These are phyloP conservation scores for Corythornis madagascariensis DNA, from an alignment of 2,113 vertebrate genomes.

Conservation along the genomic window DNA sequence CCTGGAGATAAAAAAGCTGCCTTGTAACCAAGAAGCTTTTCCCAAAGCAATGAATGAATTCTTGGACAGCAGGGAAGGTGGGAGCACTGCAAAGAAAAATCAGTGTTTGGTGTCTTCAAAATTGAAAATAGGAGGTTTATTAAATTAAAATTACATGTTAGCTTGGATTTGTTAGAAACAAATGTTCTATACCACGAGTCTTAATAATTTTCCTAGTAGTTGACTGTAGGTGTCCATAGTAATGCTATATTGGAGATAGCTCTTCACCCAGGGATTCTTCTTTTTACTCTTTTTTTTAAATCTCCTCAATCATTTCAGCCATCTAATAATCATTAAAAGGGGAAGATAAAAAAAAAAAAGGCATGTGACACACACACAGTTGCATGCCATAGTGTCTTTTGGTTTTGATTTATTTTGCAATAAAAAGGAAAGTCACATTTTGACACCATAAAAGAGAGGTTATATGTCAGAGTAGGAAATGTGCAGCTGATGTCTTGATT, in stretches of 20 bases:
- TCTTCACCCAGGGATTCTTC: background rate
- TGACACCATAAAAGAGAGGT: background rate
- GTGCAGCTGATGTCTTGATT: background rate
- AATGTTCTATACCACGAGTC: accelerated
- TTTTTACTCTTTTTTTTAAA: background rate
- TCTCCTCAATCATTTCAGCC: background rate
- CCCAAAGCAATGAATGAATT: background rate
- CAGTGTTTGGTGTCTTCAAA: background rate
- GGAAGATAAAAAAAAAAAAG: background rate
- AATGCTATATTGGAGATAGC: background rate
- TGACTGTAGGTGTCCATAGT: background rate
- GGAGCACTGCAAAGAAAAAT: background rate
- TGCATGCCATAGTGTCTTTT: accelerated
- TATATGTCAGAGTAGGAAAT: background rate
- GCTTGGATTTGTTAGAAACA: background rate
- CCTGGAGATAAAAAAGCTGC: background rate
- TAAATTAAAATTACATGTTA: background rate
- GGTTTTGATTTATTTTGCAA: background rate
- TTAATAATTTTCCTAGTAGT: background rate
- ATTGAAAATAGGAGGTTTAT: background rate
- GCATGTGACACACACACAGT: background rate
- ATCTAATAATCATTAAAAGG: background rate
- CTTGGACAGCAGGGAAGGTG: background rate
- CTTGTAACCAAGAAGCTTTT: background rate
- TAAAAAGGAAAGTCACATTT: background rate